These are phyloP conservation scores for Lepus oiostolus DNA, from an alignment of 2,797 vertebrate genomes.

Conservation along the genomic window DNA sequence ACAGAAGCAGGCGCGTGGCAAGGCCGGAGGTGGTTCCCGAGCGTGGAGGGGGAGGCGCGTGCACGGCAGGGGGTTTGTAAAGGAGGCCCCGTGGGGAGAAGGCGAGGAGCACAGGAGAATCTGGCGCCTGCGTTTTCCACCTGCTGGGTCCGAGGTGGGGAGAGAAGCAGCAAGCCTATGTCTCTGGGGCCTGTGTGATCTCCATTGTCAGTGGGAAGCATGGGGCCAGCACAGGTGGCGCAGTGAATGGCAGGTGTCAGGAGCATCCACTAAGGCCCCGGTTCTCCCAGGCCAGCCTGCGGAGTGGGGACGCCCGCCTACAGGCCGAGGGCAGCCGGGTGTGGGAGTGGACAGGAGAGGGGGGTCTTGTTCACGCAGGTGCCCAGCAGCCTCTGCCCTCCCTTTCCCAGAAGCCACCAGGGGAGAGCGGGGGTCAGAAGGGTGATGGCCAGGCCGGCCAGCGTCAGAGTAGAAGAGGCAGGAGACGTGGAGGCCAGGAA, in stretches of 20 bases:
- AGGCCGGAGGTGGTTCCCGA: neutral
- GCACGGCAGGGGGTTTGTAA: neutral
- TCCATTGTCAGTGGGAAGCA: neutral
- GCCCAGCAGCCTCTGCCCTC: too few species aligned
- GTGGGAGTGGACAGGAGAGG: neutral
- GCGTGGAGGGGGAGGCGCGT: neutral
- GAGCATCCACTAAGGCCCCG: conserved; percentile 1
- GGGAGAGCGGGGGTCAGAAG: too few species aligned
- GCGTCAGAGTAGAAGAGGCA: neutral
- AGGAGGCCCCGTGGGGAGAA: neutral
- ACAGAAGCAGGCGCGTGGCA: neutral
- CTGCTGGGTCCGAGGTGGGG: neutral
- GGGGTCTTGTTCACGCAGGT: neutral
- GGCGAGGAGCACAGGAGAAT: neutral
- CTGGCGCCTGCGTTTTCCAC: neutral
- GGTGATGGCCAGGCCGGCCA: neutral
- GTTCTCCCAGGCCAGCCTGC: conserved; percentile 4
- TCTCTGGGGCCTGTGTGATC: neutral
- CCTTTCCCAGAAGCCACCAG: too few species aligned
- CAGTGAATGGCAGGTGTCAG: neutral
- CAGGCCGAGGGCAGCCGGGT: neutral
- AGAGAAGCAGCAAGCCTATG: accelerated
- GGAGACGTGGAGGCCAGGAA: neutral
- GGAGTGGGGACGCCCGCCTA: neutral
- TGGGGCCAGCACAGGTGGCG: too few species aligned